These are phyloP conservation scores for Lucilia sericata DNA, from an alignment of 1,140 invertebrate genomes.

Conservation along the genomic window DNA sequence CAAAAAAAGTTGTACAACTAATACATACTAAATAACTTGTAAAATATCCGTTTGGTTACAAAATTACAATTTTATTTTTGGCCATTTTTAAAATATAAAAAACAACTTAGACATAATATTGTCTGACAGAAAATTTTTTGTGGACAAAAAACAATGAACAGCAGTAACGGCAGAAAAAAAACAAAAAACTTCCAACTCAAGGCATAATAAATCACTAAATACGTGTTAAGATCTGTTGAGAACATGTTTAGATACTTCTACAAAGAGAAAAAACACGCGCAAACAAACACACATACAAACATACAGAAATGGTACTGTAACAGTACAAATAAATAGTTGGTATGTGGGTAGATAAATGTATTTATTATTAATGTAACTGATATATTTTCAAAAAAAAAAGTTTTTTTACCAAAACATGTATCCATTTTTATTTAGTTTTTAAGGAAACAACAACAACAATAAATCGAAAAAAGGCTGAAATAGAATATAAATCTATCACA, in stretches of 20 bases:
- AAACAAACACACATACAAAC: neutral
- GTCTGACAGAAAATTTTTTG: neutral
- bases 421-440: neutral
- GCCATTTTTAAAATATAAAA: neutral
- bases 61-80: too few species aligned
- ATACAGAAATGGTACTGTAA: too few species aligned
- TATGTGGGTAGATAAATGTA: neutral
- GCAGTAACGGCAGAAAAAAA: neutral
- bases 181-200: neutral
- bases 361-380: neutral
- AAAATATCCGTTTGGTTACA: too few species aligned
- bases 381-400: neutral
- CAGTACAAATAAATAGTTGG: neutral
- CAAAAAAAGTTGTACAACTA: too few species aligned
- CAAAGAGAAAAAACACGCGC: too few species aligned
- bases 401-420: neutral
- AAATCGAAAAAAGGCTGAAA: neutral
- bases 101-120: slow-evolving; percentile 3
- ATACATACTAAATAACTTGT: too few species aligned
- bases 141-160: slow-evolving; percentile 6
- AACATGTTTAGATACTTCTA: neutral
- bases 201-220: slow-evolving; percentile 40
- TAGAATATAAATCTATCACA: slow-evolving; percentile 19
- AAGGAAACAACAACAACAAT: slow-evolving; percentile 3
- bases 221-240: slow-evolving; percentile 10